These are phyloP conservation scores for Coreius guichenoti DNA, from an alignment of 2,797 vertebrate species.

Conservation along the genomic window DNA sequence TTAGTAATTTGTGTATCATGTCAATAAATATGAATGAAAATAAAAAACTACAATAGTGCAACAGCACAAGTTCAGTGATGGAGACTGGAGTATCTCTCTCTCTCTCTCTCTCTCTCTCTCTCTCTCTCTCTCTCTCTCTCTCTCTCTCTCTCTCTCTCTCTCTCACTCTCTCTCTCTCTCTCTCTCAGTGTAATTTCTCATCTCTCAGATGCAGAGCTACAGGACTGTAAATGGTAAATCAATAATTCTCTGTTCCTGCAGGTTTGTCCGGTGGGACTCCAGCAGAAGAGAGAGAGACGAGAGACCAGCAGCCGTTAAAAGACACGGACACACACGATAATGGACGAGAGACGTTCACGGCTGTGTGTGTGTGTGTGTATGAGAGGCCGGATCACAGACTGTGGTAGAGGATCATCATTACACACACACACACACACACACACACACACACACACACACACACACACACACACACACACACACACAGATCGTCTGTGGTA, in stretches of 20 bases:
- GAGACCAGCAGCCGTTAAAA: slow-evolving; percentile 80
- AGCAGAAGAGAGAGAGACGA: slow-evolving; percentile 65
- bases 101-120: too few species aligned
- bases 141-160: background rate
- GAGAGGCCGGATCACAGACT: background rate
- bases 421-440: background rate
- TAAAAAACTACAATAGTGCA: background rate
- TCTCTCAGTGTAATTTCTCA: slow-evolving; percentile 3
- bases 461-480: background rate
- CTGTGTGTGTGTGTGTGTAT: slow-evolving; percentile 7
- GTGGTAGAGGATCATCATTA: slow-evolving; percentile 16
- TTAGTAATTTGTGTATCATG: background rate
- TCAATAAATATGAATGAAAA: background rate
- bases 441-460: background rate
- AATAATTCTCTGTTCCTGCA: slow-evolving; percentile 65
- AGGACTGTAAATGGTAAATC: slow-evolving; percentile 77
- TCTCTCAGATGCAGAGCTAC: slow-evolving; percentile 61
- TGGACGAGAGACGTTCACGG: slow-evolving; percentile 62
- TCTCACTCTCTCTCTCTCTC: background rate
- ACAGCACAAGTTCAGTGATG: background rate
- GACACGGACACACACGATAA: slow-evolving; percentile 80
- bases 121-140: background rate
- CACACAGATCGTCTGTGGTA: slow-evolving; percentile 10
- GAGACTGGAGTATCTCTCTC: too few species aligned
- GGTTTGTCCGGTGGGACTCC: slow-evolving; percentile 64